Evolutionary conservation across 1,140 invertebrate genomes (phyloP), one percentile per base, ranked within the genome.

Genomic region (Drosophila neocordata): DNA sequence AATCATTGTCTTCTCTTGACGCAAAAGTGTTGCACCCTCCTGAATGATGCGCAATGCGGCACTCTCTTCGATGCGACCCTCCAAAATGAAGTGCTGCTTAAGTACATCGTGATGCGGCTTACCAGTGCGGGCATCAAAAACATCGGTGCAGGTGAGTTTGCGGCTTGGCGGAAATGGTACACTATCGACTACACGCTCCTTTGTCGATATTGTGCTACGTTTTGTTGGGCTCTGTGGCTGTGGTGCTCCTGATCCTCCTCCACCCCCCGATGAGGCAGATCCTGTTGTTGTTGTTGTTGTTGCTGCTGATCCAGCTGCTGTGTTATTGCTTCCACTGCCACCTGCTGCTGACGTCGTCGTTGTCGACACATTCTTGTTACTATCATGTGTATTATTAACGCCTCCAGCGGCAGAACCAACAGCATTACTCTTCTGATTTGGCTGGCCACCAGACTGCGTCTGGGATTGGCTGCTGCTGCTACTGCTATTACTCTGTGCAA

Each of bases 1-100:
- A 90, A 99, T 98, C 98, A 99, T 99, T 70, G 99, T 99, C 93
- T 99, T 99, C 93, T 99, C 99, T 91, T 97, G 96, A 76, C 97
- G 95, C 87, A 99, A 94, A 82, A 99, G 93, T 70, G 97, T 94
- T 89, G 98, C 98, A 80, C 98, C 98, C 93, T 99, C 98, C 93
- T 98, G 98, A 92, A 99, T 98, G 92, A 99, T 99, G 84, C 96
- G 95, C 84, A 99, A 94, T 58, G 99, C 99, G 72, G 97, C 98
- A 91, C 97, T 95, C 93, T 99, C 99, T 93, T 99, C 98, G 92
- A 99, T 98, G 91, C 99, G 95, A 58, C 99, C 99, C 94, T 99
- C 99, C 90, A 98, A 94, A 78, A 99, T 97, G 94, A 99, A 99
- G 93, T 99, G 99, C 93, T 99, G 97, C 93, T 99, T 99, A 83